A percentile compares a stretch with the other conserved stretches of the same genome.
These are phyloP conservation scores for Alentia gelatinosa DNA, from an alignment of 2,888 invertebrate species.

Conservation along the genomic window DNA sequence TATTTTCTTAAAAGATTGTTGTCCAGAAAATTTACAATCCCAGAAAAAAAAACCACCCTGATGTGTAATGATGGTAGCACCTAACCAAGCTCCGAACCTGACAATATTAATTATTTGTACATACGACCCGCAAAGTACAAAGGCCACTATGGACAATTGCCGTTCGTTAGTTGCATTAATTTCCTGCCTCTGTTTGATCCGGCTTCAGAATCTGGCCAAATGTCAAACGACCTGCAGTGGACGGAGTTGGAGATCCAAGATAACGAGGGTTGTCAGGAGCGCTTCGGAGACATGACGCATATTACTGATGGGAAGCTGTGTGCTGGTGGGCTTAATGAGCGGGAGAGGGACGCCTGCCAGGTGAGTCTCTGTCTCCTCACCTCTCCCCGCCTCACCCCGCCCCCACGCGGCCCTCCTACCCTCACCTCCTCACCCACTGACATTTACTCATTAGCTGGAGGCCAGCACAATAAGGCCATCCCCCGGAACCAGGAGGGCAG, in stretches of 20 bases:
- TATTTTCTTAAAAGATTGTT: too few species aligned
- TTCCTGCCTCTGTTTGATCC: too few species aligned
- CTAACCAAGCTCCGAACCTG: too few species aligned
- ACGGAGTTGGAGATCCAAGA: background rate
- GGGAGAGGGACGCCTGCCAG: conserved; percentile 9
- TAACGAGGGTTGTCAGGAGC: background rate
- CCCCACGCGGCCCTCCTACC: background rate
- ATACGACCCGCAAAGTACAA: too few species aligned
- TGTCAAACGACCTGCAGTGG: background rate
- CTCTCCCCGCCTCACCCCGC: background rate
- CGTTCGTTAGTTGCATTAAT: too few species aligned
- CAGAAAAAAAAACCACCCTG: too few species aligned
- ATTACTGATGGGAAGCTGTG: background rate
- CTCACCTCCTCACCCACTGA: background rate
- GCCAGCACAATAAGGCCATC: background rate
- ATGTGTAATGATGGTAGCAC: too few species aligned
- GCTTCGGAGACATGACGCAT: background rate
- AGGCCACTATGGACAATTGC: too few species aligned
- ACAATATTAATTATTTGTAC: too few species aligned
- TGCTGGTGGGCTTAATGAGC: background rate
- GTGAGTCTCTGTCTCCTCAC: background rate
- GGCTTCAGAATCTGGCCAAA: background rate
- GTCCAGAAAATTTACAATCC: too few species aligned
- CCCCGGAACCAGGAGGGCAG: too few species aligned
- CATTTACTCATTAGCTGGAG: background rate